Base-by-base conservation (phyloP, 1,140 invertebrate species). In the Drosophila lowei region DNA sequence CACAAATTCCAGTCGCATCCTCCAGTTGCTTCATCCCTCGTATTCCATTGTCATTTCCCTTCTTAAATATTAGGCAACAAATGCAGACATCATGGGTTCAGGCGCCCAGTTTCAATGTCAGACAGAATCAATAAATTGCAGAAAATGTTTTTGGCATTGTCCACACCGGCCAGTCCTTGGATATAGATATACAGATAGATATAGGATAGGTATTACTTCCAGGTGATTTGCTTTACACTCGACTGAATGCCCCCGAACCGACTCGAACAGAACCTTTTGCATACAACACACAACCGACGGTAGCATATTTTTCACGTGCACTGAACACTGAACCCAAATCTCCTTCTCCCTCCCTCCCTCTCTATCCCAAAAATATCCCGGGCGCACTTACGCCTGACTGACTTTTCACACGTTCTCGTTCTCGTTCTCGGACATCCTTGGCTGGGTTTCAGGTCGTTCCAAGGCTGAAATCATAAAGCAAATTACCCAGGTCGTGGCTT, bases 211-310 rank as follows among this genome's bases (percentile, higher is more conserved):
- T 16, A 89, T 89, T 89, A 89, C 66, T 89, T 89, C 86, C 86
- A 90, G 86, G 75, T 89, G 86, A 89, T 89, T 89, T 86, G 86
- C 49, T 59, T 89, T 66, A 67, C 80, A 80, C 86, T 79, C 62
- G 62, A 79, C 25, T 90, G 86, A 64, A 30, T 38, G 11, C 11
- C 57, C 52, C 18, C 18, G 18, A 18, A 18, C 18, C 18, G 18
- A 18, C 18, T 18, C 62, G 60, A 16, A 6, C 41, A 34, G 84
- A 66, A 63, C 49, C 63, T 41, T 77, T 65, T 43, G 46, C 55
- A 75, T 48, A 38, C 54, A 28, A 23, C 16, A 47, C 43, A 55
- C 38, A 68, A 53, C 53, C 52, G 11, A 38, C 34, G 34, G 65
- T 52, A 77, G 66, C 74, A 77, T 77, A 77, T 77, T 77, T 77